These are phyloP conservation scores for Cyprinodon variegatus DNA, from an alignment of 2,113 vertebrate genomes.

Conservation along the genomic window DNA sequence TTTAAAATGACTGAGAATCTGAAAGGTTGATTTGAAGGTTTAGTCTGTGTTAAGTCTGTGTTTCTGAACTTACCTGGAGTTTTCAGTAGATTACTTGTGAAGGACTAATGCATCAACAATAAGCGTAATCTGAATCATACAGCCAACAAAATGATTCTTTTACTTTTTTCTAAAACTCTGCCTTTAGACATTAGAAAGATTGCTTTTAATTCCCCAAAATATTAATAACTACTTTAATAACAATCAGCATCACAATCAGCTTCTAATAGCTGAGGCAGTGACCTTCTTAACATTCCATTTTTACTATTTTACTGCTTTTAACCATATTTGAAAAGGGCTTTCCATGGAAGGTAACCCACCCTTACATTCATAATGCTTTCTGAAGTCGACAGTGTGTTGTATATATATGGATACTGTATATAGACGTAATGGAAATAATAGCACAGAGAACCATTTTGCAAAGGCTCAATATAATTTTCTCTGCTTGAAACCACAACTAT, in stretches of 20 bases:
- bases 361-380: not conserved
- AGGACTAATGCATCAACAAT: not conserved
- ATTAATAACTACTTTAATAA: not conserved
- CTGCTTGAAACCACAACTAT: too few species aligned
- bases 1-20: not conserved
- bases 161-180: not conserved
- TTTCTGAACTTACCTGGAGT: not conserved
- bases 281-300: not conserved
- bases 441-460: too few species aligned
- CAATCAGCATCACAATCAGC: too few species aligned
- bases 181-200: not conserved
- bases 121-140: not conserved
- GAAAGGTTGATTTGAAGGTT: not conserved
- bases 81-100: not conserved
- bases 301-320: not conserved
- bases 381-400: not conserved
- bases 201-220: not conserved
- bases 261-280: not conserved
- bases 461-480: too few species aligned
- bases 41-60: not conserved
- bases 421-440: not conserved
- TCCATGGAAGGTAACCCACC: too few species aligned
- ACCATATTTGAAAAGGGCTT: not conserved
- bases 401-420: not conserved
- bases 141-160: not conserved